phyloP scores from a whole-genome alignment of 2,888 invertebrate species.

The Amphipoea oculea region DNA sequence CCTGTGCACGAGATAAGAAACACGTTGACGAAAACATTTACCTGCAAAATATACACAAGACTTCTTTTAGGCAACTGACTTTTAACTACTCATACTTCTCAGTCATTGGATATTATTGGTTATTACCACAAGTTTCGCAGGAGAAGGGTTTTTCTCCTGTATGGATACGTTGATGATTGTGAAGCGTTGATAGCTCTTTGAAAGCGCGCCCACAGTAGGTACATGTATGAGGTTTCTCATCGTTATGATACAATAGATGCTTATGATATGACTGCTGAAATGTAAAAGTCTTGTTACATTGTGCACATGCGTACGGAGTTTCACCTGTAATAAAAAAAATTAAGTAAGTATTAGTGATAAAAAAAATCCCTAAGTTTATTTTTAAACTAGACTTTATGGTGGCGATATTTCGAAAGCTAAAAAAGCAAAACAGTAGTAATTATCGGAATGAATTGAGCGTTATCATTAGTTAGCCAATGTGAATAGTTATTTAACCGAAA shows the following conservation, averaged over 20 bases:
- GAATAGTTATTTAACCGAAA: conserved; percentile 46
- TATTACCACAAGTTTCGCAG: conserved; percentile 96
- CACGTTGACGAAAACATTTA: conserved; percentile 96
- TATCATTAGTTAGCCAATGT: conserved; percentile 58
- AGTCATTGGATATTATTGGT: background rate
- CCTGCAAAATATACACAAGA: conserved; percentile 87
- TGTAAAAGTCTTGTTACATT: conserved; percentile 96
- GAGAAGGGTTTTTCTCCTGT: conserved; percentile 96
- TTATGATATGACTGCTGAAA: conserved; percentile 98
- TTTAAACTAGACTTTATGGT: background rate
- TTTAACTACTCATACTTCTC: background rate
- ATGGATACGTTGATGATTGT: conserved; percentile 96
- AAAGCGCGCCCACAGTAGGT: conserved; percentile 95
- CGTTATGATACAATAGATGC: conserved; percentile 96
- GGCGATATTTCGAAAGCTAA: conserved; percentile 23
- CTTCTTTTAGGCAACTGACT: background rate
- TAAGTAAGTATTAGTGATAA: background rate
- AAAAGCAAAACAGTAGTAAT: conserved; percentile 33
- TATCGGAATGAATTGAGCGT: conserved; percentile 22
- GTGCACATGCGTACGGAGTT: conserved; percentile 95
- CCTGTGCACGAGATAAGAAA: conserved; percentile 95
- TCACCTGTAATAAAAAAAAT: conserved; percentile 91
- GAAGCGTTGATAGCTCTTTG: conserved; percentile 96
- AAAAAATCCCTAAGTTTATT: background rate
- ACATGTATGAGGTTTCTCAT: conserved; percentile 95